phyloP scores from a whole-genome alignment of 2,888 invertebrate genomes.

The Hyalella azteca region DNA sequence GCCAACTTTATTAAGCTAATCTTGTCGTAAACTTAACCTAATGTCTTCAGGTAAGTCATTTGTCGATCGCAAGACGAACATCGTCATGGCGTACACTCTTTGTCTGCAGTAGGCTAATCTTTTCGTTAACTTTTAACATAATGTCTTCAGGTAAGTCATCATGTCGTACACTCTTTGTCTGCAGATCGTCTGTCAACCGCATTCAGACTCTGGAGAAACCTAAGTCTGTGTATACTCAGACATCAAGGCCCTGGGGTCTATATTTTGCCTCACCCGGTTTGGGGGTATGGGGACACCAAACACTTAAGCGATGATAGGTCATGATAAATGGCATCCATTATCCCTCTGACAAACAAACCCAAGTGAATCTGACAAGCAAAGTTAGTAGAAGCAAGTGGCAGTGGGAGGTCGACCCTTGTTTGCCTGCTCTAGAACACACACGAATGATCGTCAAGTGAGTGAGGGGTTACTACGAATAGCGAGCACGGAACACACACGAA shows the following conservation, averaged over 20 bases:
- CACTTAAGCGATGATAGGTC: constrained; percentile 37
- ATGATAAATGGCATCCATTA: constrained; percentile 36
- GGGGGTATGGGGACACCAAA: constrained; percentile 13
- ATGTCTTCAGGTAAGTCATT: no score
- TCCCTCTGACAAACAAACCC: constrained; percentile 21
- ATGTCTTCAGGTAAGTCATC: no score
- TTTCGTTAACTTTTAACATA: no score
- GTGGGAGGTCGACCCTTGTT: constrained; percentile 26
- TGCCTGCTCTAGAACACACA: background rate
- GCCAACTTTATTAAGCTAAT: no score
- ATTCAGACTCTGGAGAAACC: no score
- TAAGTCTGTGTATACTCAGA: constrained; percentile 18
- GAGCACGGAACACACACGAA: no score
- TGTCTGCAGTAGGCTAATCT: no score
- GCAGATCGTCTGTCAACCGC: background rate
- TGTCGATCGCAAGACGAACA: no score
- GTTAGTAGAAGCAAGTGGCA: constrained; percentile 27
- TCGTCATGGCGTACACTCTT: no score
- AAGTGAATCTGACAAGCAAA: constrained; percentile 31
- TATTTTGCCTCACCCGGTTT: background rate
- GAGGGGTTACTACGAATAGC: background rate
- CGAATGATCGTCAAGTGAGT: constrained; percentile 17
- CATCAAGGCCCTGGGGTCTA: background rate
- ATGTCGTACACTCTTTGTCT: no score
- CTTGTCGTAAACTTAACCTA: no score